Evolutionary conservation across 2,797 vertebrate species (phyloP).

Genomic region (Coreius guichenoti): DNA sequence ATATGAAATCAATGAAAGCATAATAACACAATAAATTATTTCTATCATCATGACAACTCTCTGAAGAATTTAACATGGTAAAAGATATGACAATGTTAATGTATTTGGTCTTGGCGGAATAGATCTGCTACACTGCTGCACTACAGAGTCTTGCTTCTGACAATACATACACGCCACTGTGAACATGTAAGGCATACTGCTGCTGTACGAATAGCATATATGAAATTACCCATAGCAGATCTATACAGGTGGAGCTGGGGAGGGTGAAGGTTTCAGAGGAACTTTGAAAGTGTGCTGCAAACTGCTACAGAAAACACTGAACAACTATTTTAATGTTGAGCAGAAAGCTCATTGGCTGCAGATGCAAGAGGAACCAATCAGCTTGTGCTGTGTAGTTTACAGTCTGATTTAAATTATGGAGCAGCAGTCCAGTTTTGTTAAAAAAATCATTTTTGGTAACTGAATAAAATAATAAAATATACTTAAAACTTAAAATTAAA

Average conservation of each 20-base stretch:
- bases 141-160: too few relatives aligned
- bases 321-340: background rate
- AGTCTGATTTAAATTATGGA: background rate
- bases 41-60: background rate
- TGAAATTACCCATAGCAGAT: background rate
- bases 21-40: background rate
- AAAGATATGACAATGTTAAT: background rate
- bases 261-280: background rate
- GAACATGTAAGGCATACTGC: too few relatives aligned
- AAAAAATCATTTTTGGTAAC: background rate
- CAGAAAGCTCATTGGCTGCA: too few relatives aligned
- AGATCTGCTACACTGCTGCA: background rate
- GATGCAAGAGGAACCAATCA: too few relatives aligned
- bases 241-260: too few relatives aligned
- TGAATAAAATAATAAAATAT: background rate
- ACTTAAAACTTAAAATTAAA: background rate
- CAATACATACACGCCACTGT: too few relatives aligned
- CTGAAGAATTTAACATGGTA: background rate
- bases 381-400: too few relatives aligned
- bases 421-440: background rate
- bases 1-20: background rate
- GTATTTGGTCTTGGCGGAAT: background rate
- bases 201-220: too few relatives aligned
- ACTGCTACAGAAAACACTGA: background rate
- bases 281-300: background rate